Evolutionary conservation across 2,113 vertebrate genomes (phyloP).

Genomic region (Sinocyclocheilus anophthalmus): DNA sequence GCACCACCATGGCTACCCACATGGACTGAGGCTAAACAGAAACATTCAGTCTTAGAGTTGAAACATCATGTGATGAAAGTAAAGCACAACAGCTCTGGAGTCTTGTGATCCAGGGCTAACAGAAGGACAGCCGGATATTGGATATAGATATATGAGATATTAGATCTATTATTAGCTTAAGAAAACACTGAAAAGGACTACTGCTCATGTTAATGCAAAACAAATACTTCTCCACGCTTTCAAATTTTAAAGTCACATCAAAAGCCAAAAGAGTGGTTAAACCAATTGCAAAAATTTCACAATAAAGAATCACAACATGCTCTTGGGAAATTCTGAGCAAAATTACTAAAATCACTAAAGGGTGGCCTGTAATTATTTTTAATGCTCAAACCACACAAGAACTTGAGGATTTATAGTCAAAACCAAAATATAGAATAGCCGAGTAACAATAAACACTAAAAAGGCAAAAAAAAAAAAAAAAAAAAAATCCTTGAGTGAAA

Average conservation of each 20-base stretch:
- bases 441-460: not conserved
- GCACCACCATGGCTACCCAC: slow-evolving; percentile 42
- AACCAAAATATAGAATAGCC: not conserved
- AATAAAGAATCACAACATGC: not conserved
- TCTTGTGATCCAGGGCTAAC: slow-evolving; percentile 72
- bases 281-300: slow-evolving; percentile 17
- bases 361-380: not conserved
- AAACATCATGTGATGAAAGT: slow-evolving; percentile 70
- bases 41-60: slow-evolving; percentile 50
- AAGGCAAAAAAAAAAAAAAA: not conserved
- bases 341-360: slow-evolving; percentile 8
- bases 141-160: not conserved
- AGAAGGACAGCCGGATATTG: slow-evolving; percentile 40
- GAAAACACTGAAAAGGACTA: not conserved
- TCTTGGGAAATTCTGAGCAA: slow-evolving; percentile 16
- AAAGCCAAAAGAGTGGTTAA: slow-evolving; percentile 26
- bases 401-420: not conserved
- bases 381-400: not conserved
- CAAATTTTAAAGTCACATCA: not conserved
- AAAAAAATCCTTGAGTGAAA: too few relatives aligned
- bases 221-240: not conserved
- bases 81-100: slow-evolving; percentile 51
- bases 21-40: slow-evolving; percentile 50
- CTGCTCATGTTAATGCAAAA: not conserved
- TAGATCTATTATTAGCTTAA: not conserved